Evolutionary conservation across 2,113 vertebrate species (phyloP), one percentile per base, ranked within the genome.

Genomic region (Excalfactoria chinensis): DNA sequence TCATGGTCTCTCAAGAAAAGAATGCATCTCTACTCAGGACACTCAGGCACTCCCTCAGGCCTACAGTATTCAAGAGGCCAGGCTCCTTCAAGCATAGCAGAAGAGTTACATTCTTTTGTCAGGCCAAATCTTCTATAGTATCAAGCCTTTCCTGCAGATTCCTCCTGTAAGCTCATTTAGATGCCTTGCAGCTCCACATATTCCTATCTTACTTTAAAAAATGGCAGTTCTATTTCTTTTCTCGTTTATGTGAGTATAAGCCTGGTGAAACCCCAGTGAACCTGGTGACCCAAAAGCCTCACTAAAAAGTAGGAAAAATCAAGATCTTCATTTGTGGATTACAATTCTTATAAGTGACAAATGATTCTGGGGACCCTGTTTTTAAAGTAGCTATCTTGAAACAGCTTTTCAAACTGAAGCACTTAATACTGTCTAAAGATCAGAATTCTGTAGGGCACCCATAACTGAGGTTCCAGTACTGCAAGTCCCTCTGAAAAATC

Each of bases 311-410:
- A 64, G 43, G 51, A 40, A 93, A 90, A 90, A 87, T 55, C n/a
- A 51, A 43, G 48, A 16, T 60, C 43, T 87, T 48, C 21, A 19
- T 71, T 85, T 86, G 73, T 78, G 77, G 44, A 58, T 83, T 93
- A 80, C 6, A 26, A 48, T 77, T 94, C 90, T 91, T 1, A 0
- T 41, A 60, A 25, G 30, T 90, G 72, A 93, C 84, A 87, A 94
- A 91, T 89, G 22, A 87, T 86, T 87, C 73, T 92, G 93, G 44
- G 13, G 81, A 78, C 76, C 89, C 80, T 88, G 20, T 76, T 76
- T 92, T 91, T 53, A 66, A 91, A 85, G 48, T 43, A 83, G 56
- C 82, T 93, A 95, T 91, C 79, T 64, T 94, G 49, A 95, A 95
- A 93, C 87, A 94, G 93, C 69, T 94, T 95, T 95, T 90, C 78